Conservation (phyloP, 2,797 vertebrate species). For the Mormyrus hasselquistii region DNA sequence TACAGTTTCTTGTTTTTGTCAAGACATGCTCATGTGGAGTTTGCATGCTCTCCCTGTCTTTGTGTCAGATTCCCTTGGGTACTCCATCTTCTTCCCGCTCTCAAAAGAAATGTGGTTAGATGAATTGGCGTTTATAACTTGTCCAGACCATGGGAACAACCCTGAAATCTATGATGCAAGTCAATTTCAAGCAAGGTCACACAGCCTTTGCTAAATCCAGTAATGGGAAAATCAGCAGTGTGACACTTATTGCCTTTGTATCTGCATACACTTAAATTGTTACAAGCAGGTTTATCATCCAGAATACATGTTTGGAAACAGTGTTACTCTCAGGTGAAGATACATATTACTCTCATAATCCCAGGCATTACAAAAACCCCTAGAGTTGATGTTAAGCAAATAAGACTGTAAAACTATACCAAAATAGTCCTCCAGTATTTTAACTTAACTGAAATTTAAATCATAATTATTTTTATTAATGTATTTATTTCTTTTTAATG, state of each 20-base stretch:
- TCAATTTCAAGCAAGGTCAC: not conserved
- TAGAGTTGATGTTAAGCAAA: conserved; percentile 23
- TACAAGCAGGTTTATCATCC: conserved; percentile 18
- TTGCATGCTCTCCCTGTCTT: not conserved
- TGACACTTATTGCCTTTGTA: not conserved
- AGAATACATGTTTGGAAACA: conserved; percentile 21
- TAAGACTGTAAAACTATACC: conserved; percentile 24
- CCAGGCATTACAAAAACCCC: conserved; percentile 26
- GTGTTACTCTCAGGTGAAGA: conserved; percentile 42
- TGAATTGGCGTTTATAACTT: not conserved
- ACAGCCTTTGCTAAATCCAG: not conserved
- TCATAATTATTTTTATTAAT: conserved; percentile 31
- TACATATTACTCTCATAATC: conserved; percentile 43
- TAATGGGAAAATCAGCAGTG: not conserved
- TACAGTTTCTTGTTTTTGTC: not conserved
- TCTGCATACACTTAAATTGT: not conserved
- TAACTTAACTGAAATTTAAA: conserved; percentile 39
- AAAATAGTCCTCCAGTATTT: conserved; percentile 33
- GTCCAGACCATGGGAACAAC: not conserved
- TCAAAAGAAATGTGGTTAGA: not conserved
- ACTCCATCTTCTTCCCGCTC: not conserved
- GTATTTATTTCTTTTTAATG: conserved; percentile 32
- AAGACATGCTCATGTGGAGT: not conserved
- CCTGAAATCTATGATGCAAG: not conserved
- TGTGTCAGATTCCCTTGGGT: not conserved